Conservation (phyloP, 2,888 invertebrate genomes). For the Eledone cirrhosa region DNA sequence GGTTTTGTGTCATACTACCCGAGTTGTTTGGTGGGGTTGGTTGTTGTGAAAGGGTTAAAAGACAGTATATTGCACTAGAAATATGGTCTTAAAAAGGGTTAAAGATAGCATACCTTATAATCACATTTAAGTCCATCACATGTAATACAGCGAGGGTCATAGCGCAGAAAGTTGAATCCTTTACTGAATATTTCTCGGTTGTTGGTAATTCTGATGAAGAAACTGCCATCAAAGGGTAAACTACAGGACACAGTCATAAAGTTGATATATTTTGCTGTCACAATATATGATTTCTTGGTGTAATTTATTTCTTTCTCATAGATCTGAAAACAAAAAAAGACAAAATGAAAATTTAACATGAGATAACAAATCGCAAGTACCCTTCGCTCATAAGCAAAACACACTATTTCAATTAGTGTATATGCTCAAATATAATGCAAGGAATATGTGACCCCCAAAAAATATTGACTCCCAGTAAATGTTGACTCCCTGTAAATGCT, state of each 20-base stretch:
- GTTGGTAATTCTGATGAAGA: slow-evolving; percentile 37
- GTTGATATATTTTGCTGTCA: slow-evolving; percentile 39
- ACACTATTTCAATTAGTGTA: no score
- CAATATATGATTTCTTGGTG: slow-evolving; percentile 20
- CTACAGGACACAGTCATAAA: slow-evolving; percentile 37
- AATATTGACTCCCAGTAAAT: no score
- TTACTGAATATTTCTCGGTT: slow-evolving; percentile 33
- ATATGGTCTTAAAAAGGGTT: no score
- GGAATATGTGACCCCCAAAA: no score
- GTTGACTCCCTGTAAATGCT: no score
- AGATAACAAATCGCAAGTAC: background rate
- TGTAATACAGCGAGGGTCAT: slow-evolving; percentile 37
- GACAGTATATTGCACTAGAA: no score
- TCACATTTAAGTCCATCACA: slow-evolving; percentile 32
- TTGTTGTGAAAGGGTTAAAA: no score
- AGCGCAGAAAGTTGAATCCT: slow-evolving; percentile 31
- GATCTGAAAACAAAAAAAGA: slow-evolving; percentile 1
- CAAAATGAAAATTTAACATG: background rate
- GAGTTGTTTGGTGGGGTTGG: no score
- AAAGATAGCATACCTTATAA: slow-evolving; percentile 37
- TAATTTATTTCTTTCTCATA: background rate
- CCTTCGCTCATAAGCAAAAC: no score
- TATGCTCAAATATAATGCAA: no score
- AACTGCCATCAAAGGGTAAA: slow-evolving; percentile 31
- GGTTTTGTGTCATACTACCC: no score